Base-by-base conservation (phyloP, 2,113 vertebrate species). In the Lethenteron reissneri region DNA sequence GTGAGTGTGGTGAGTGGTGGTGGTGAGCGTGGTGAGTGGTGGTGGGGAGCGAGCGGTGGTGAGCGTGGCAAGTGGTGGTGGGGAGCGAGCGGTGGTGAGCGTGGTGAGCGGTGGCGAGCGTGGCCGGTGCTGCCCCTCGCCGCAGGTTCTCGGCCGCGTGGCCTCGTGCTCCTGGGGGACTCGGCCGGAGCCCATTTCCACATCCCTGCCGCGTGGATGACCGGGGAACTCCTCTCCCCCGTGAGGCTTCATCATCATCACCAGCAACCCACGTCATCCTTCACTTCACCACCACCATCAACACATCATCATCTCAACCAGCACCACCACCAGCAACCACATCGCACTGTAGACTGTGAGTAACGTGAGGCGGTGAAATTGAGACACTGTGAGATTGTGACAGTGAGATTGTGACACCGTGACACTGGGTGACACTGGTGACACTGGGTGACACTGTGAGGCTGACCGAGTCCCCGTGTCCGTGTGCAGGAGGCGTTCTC, bases 121-220 rank as follows among this genome's bases (percentile, higher is more conserved):
- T 68, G 13, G 0, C 2, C 2, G 73, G 74, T 78, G 70, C 5
- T 73, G 72, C 73, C 75, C 57, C 56, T 0, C 77, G 74, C 9
- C 64, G 70, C 69, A 85, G 83, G 80, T 78, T 79, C 83, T 0
- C 77, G 75, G 64, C 79, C 84, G 1, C 78, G 71, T 70, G 84
- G 84, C 13, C 73, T 85, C 0, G 70, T 85, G 74, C 73, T 84
- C 73, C 12, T 85, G 78, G 84, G 82, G 72, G 84, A 85, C 75
- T 85, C 84, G 0, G 83, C 83, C 0, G 81, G 80, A 0, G 84
- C 83, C 56, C 83, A 83, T 73, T 85, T 84, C 71, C 84, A 82
- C 74, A 83, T 85, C 76, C 76, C 84, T 72, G 81, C 82, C 0
- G 79, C 84, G 60, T 85, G 84, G 84, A 73, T 85, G 75, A 83